These are phyloP conservation scores for Pararge aegeria DNA, from an alignment of 1,140 invertebrate species.

Conservation along the genomic window DNA sequence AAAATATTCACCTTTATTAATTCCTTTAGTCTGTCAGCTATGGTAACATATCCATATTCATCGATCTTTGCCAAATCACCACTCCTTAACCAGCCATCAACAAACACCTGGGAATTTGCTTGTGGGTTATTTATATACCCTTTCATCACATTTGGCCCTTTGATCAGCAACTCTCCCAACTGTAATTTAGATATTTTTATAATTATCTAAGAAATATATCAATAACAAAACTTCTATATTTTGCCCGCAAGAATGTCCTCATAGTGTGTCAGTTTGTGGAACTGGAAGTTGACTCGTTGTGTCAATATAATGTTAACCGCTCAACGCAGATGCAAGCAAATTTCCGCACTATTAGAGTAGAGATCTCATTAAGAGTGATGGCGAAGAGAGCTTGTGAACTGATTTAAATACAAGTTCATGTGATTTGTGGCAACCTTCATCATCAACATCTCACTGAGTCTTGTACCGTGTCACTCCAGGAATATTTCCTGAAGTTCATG, in stretches of 20 bases:
- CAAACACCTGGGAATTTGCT: slow-evolving; percentile 85
- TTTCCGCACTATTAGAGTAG: too few relatives aligned
- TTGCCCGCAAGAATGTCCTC: too few relatives aligned
- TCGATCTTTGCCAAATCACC: slow-evolving; percentile 90
- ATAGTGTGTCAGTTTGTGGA: too few relatives aligned
- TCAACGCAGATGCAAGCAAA: too few relatives aligned
- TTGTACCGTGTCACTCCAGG: too few relatives aligned
- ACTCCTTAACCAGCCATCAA: slow-evolving; percentile 87
- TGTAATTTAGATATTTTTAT: slow-evolving; percentile 46
- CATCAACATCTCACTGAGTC: too few relatives aligned
- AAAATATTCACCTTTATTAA: slow-evolving; percentile 86
- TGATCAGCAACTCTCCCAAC: slow-evolving; percentile 84
- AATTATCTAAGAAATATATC: background rate
- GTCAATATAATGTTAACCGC: too few relatives aligned
- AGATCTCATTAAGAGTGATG: too few relatives aligned
- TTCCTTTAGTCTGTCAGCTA: slow-evolving; percentile 92
- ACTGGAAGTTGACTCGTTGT: too few relatives aligned
- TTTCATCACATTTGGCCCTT: slow-evolving; percentile 87
- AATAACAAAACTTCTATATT: background rate
- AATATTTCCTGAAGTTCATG: too few relatives aligned
- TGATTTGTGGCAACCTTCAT: too few relatives aligned
- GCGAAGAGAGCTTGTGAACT: too few relatives aligned
- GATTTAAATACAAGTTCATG: background rate
- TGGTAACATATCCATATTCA: slow-evolving; percentile 83
- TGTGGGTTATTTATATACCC: slow-evolving; percentile 88